Percentiles rank a stretch among this genome's conserved stretches.
Conservation (phyloP, 2,113 vertebrate species). For the Cyanoderma ruficeps region DNA sequence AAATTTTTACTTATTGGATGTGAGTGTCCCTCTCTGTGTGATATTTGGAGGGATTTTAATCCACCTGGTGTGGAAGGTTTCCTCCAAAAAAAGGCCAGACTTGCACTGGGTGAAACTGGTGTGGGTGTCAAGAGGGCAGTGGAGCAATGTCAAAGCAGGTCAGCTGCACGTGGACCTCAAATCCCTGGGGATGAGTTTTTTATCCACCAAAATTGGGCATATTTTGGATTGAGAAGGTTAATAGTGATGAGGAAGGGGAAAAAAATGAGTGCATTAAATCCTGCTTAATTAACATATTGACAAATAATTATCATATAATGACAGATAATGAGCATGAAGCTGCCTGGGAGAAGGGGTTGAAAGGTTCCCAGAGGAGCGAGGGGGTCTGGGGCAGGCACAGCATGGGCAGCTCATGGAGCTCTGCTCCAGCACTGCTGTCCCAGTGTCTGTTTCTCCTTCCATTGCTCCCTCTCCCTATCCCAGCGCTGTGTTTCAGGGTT, state of each 20-base stretch:
- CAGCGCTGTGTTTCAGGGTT: background rate
- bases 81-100: background rate
- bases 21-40: accelerated
- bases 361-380: background rate
- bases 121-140: background rate
- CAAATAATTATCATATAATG: background rate
- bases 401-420: accelerated
- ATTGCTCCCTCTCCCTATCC: background rate
- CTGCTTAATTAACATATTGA: background rate
- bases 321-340: background rate
- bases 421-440: accelerated
- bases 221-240: background rate
- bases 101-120: background rate
- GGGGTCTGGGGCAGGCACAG: background rate
- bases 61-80: background rate
- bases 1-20: background rate
- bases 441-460: background rate
- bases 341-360: background rate
- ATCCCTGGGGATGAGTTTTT: accelerated
- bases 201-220: accelerated
- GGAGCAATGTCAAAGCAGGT: background rate
- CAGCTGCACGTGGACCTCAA: background rate
- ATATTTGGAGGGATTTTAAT: background rate
- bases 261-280: accelerated
- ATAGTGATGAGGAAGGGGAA: background rate